These are phyloP conservation scores for Momotus momota DNA, from an alignment of 2,797 vertebrate genomes.

Conservation along the genomic window DNA sequence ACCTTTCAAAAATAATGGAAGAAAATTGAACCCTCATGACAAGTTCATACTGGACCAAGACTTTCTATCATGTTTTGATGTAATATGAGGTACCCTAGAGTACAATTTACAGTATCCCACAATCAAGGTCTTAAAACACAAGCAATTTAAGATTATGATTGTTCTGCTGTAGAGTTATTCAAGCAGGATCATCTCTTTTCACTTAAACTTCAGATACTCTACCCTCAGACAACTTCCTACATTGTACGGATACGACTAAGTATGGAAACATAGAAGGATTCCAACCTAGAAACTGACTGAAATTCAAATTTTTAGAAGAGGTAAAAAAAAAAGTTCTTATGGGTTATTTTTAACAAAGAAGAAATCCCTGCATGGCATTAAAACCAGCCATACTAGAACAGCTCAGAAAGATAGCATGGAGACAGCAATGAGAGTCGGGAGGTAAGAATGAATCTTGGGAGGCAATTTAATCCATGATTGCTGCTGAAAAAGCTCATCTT, in stretches of 20 bases:
- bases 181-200: neutral
- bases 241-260: neutral
- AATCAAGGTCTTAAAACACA: neutral
- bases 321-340: neutral
- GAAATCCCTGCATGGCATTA: neutral
- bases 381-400: neutral
- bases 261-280: neutral
- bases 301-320: neutral
- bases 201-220: neutral
- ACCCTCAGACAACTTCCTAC: neutral
- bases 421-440: neutral
- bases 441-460: neutral
- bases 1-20: neutral
- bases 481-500: neutral
- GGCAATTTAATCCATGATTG: neutral
- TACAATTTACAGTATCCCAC: neutral
- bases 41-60: neutral
- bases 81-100: neutral
- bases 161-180: neutral
- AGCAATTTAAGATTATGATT: neutral
- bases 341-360: neutral
- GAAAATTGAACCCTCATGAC: neutral
- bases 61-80: neutral
- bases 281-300: neutral
- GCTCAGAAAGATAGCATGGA: neutral